Evolutionary conservation across 2,888 invertebrate genomes (phyloP).

Genomic region (Orchesellides sinensis): DNA sequence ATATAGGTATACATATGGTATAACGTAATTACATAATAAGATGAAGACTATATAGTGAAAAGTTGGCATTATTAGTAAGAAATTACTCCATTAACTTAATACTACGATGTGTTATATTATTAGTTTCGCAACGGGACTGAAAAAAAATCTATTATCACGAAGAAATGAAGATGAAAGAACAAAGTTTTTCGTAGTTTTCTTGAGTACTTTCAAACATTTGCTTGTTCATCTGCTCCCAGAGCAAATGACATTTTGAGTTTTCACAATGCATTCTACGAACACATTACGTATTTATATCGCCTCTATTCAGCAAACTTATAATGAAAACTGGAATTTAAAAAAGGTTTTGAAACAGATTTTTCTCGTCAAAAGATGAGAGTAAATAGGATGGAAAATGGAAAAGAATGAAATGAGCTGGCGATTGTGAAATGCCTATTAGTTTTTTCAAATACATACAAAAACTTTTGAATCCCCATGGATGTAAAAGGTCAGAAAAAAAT

Average conservation of each 20-base stretch:
- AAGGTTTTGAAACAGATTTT: conserved; percentile 7
- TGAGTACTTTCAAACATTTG: not conserved
- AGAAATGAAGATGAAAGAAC: not conserved
- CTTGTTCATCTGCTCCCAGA: too few species aligned
- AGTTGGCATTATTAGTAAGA: not conserved
- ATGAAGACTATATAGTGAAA: not conserved
- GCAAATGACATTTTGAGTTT: too few species aligned
- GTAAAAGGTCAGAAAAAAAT: conserved; percentile 33
- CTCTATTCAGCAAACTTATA: too few species aligned
- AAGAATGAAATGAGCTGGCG: not conserved
- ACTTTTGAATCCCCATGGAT: conserved; percentile 49
- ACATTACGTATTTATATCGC: too few species aligned
- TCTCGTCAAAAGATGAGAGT: not conserved
- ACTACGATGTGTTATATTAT: not conserved
- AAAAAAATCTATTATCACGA: not conserved
- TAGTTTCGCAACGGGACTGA: conserved; percentile 1
- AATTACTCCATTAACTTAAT: not conserved
- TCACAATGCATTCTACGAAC: too few species aligned
- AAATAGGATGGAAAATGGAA: conserved; percentile 3
- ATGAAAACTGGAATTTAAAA: not conserved
- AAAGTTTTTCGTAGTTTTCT: not conserved
- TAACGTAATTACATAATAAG: not conserved
- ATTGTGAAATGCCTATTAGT: conserved; percentile 20
- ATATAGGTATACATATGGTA: not conserved
- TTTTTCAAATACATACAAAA: conserved; percentile 50